A percentile compares a stretch with the other conserved stretches of the same genome.
Evolutionary conservation across 2,113 vertebrate genomes (phyloP).

Genomic region (Bothrops jararaca): DNA sequence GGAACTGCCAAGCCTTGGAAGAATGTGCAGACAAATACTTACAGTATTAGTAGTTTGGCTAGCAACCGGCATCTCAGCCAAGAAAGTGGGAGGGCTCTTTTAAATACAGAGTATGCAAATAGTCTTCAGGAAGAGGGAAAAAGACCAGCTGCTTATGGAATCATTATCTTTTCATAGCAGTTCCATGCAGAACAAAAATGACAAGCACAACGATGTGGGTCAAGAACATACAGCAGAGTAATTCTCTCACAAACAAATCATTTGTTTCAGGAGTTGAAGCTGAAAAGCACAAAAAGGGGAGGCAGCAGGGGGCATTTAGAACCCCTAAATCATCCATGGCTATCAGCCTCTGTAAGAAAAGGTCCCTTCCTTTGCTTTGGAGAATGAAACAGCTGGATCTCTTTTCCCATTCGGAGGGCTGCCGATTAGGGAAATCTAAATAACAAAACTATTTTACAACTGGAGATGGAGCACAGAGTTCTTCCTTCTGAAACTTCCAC

Average conservation of each 20-base stretch:
- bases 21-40: not conserved
- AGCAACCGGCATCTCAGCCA: not conserved
- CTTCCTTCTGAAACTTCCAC: not conserved
- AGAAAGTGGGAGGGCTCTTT: not conserved
- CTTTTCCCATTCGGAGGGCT: not conserved
- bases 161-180: not conserved
- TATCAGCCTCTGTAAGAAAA: not conserved
- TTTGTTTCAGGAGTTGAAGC: not conserved
- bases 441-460: not conserved
- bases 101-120: not conserved
- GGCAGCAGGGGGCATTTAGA: not conserved
- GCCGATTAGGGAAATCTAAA: not conserved
- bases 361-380: not conserved
- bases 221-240: not conserved
- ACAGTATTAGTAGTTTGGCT: not conserved
- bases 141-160: not conserved
- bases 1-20: not conserved
- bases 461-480: not conserved
- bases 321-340: not conserved
- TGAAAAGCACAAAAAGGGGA: not conserved
- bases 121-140: not conserved
- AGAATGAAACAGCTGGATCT: not conserved
- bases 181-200: not conserved
- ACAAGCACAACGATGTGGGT: not conserved
- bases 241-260: not conserved